These are phyloP conservation scores for Helicoverpa assulta DNA, from an alignment of 2,888 invertebrate species.

Conservation along the genomic window DNA sequence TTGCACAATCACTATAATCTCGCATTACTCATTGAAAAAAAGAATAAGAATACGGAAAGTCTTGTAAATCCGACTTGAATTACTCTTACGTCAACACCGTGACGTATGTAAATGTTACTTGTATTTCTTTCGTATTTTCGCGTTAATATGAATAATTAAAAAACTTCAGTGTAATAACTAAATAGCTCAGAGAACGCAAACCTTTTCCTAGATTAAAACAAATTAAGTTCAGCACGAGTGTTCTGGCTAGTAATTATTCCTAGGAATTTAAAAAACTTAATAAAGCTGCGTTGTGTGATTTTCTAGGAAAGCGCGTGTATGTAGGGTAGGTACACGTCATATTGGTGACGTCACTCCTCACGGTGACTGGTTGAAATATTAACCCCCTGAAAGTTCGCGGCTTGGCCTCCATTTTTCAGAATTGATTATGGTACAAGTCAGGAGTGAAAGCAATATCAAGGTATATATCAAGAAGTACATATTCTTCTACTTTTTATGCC, in stretches of 20 bases:
- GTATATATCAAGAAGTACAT: no score
- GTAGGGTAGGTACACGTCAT: conserved; percentile 61
- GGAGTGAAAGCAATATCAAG: conserved; percentile 20
- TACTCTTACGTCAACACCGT: conserved; percentile 36
- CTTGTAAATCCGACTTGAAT: conserved; percentile 19
- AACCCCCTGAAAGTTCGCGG: conserved; percentile 6
- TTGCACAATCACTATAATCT: conserved; percentile 12
- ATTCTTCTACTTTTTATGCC: neutral
- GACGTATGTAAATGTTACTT: conserved; percentile 8
- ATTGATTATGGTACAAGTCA: conserved; percentile 58
- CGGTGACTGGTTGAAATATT: conserved; percentile 54
- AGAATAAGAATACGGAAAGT: conserved; percentile 48
- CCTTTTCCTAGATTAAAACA: conserved; percentile 47
- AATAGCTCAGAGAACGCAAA: conserved; percentile 15
- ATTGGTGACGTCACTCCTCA: conserved; percentile 61
- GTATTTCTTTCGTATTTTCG: conserved; percentile 13
- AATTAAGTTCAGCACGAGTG: conserved; percentile 23
- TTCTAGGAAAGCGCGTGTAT: conserved; percentile 56
- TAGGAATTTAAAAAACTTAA: conserved; percentile 34
- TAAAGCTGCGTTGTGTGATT: conserved; percentile 33
- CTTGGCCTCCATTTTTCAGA: conserved; percentile 36
- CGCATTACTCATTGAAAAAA: conserved; percentile 13
- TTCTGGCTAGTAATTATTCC: conserved; percentile 40
- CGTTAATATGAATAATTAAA: conserved; percentile 26
- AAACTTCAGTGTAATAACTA: conserved; percentile 22